A percentile compares a stretch with the other conserved stretches of the same genome.
These are phyloP conservation scores for Gymnosoma rotundatum DNA, from an alignment of 2,888 invertebrate genomes.

Conservation along the genomic window DNA sequence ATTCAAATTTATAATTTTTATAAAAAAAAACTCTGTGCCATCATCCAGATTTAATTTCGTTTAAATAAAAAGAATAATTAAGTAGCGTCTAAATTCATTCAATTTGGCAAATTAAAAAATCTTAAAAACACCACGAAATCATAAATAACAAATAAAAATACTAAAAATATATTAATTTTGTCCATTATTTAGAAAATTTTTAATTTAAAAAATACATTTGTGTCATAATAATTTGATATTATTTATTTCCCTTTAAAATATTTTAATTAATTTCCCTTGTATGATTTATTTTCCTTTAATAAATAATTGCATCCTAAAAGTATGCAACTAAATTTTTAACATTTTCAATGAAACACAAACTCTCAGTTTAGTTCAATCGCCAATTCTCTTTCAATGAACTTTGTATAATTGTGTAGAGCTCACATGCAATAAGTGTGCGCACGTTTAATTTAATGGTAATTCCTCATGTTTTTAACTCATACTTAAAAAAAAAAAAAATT, in stretches of 20 bases:
- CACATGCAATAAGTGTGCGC: no score
- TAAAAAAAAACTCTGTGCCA: not conserved
- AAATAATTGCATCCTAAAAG: slow-evolving; percentile 54
- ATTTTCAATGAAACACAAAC: slow-evolving; percentile 22
- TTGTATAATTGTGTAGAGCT: no score
- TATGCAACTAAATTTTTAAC: slow-evolving; percentile 45
- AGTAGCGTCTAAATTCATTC: no score
- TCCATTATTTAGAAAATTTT: not conserved
- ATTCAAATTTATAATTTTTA: not conserved
- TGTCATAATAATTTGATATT: no score
- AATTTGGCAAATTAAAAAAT: not conserved
- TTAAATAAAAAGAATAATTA: no score
- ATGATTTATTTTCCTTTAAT: not conserved
- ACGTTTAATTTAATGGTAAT: no score
- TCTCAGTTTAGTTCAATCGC: not conserved
- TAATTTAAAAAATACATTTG: no score
- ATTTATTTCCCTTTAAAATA: not conserved
- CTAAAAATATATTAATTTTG: not conserved
- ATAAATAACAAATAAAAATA: not conserved
- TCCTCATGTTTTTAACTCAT: no score
- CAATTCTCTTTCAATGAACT: not conserved
- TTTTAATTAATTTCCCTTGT: not conserved
- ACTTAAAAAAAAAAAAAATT: no score
- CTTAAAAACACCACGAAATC: not conserved
- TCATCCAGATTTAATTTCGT: no score